Conservation (phyloP, 1,140 invertebrate genomes). For the Zaprionus inermis region DNA sequence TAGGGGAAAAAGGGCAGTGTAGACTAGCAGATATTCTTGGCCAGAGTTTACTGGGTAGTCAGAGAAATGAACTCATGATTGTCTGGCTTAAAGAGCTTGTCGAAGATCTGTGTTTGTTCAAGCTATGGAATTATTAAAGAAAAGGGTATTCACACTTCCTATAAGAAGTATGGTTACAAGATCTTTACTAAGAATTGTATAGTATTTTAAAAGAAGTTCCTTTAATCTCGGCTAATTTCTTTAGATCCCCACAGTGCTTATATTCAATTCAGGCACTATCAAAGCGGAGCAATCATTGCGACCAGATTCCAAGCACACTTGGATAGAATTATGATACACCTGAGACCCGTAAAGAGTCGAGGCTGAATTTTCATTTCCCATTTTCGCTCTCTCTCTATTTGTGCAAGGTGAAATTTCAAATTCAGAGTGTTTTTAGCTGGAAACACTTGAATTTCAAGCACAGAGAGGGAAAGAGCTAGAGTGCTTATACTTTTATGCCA, state of each 20-base stretch:
- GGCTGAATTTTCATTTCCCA: background rate
- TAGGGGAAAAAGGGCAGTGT: background rate
- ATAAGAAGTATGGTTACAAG: no score
- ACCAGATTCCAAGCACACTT: constrained; percentile 19
- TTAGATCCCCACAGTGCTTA: background rate
- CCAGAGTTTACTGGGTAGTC: no score
- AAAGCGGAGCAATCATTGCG: constrained; percentile 8
- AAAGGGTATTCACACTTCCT: no score
- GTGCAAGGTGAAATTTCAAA: background rate
- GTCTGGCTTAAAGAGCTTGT: no score
- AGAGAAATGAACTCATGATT: no score
- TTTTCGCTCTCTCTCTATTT: background rate
- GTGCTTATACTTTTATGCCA: background rate
- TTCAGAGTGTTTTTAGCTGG: constrained; percentile 3
- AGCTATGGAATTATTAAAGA: no score
- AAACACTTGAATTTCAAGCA: background rate
- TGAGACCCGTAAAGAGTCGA: background rate
- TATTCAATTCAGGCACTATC: background rate
- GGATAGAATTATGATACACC: constrained; percentile 15
- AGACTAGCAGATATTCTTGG: background rate
- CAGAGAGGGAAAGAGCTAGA: background rate
- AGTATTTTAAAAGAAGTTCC: no score
- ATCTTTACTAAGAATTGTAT: no score
- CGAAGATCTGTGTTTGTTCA: no score
- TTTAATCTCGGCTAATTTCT: constrained; percentile 2